Evolutionary conservation across 2,113 vertebrate species (phyloP).

Genomic region (Salvelinus fontinalis): DNA sequence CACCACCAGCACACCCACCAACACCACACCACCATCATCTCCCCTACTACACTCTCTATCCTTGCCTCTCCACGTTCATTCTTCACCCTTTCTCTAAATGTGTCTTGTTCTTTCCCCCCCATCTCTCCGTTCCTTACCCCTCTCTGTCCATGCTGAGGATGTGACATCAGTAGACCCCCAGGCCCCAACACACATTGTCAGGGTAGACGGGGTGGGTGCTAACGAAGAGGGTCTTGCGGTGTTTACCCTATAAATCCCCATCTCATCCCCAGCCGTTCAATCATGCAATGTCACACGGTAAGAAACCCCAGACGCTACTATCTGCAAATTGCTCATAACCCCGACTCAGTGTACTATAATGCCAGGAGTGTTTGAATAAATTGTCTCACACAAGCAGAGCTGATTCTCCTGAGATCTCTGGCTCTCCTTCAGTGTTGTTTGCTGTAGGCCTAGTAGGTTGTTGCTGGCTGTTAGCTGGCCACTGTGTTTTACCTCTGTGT

Average conservation of each 20-base stretch:
- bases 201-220: no score
- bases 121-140: neutral
- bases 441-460: constrained; percentile 43
- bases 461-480: constrained; percentile 33
- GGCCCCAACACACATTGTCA: neutral
- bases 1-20: no score
- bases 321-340: constrained; percentile 12
- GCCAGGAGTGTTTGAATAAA: neutral
- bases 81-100: neutral
- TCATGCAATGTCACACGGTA: neutral
- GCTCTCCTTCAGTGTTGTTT: constrained; percentile 9
- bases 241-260: no score
- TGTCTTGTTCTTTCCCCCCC: no score
- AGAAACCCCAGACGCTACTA: neutral
- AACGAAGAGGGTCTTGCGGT: neutral
- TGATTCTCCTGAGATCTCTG: constrained; percentile 1
- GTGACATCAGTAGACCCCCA: neutral
- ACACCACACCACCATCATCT: no score
- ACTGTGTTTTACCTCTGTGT: constrained; percentile 36
- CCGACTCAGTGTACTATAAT: neutral
- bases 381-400: neutral
- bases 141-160: neutral
- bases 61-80: neutral
- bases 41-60: neutral
- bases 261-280: neutral